phyloP scores from a whole-genome alignment of 2,888 invertebrate genomes.

The Brenthis ino region DNA sequence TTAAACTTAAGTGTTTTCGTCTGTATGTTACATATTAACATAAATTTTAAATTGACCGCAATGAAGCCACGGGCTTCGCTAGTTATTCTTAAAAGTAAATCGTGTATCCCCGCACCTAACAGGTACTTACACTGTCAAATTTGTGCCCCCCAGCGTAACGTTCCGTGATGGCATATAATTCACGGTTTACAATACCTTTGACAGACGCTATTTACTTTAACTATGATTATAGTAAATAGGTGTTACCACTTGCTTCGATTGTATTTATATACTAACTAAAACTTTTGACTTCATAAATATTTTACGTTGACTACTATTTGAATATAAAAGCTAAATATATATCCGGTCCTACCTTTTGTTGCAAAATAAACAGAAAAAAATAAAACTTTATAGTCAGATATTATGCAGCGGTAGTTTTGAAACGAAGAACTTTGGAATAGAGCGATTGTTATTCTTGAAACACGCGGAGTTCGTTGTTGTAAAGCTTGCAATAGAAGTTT shows the following conservation, averaged over 20 bases:
- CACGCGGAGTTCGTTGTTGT: slow-evolving; percentile 5
- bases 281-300: too few species aligned
- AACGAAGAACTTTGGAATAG: slow-evolving; percentile 7
- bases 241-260: not conserved
- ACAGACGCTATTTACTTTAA: not conserved
- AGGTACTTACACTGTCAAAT: slow-evolving; percentile 8
- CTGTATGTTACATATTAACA: too few species aligned
- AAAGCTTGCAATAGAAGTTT: slow-evolving; percentile 7
- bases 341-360: not conserved
- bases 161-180: slow-evolving; percentile 12
- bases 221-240: not conserved
- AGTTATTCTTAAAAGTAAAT: not conserved
- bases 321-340: too few species aligned
- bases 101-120: not conserved
- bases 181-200: slow-evolving; percentile 2
- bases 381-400: slow-evolving; percentile 1
- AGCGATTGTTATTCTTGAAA: slow-evolving; percentile 16
- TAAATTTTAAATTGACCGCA: too few species aligned
- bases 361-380: slow-evolving; percentile 3
- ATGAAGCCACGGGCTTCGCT: too few species aligned
- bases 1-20: too few species aligned
- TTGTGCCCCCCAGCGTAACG: slow-evolving; percentile 4
- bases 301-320: too few species aligned
- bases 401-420: slow-evolving; percentile 15
- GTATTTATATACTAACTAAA: too few species aligned